Evolutionary conservation across 30 jellyfish, hydroid and myxozoan genomes (phyloP).

Genomic region (Chironex yamaguchii): DNA sequence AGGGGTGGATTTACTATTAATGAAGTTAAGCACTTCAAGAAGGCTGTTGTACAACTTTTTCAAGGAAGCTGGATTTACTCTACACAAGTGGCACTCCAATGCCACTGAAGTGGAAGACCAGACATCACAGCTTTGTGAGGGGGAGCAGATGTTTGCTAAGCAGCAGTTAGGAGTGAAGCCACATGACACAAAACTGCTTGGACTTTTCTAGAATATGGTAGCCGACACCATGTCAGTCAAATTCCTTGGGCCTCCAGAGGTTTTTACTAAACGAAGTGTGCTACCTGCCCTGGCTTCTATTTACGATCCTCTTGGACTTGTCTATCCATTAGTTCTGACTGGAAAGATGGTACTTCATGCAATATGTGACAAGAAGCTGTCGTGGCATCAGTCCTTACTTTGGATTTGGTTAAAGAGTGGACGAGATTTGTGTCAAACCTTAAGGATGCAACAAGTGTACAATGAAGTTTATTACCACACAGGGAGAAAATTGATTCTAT

Average conservation of each 20-base stretch:
- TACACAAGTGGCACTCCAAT: constrained; percentile 76
- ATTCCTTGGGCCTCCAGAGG: constrained; percentile 26
- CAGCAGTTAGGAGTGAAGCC: constrained; percentile 50
- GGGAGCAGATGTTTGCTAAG: constrained; percentile 57
- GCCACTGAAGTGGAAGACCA: constrained; percentile 33
- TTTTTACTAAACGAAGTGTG: constrained; percentile 46
- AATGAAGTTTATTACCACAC: constrained; percentile 56
- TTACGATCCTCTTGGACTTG: constrained; percentile 73
- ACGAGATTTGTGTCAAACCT: constrained; percentile 3
- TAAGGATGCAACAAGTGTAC: constrained; percentile 38
- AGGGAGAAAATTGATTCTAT: constrained; percentile 17
- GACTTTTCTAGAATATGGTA: constrained; percentile 69
- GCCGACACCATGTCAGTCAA: constrained; percentile 50
- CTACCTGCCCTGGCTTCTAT: constrained; percentile 45
- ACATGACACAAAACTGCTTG: constrained; percentile 63
- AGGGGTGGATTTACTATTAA: constrained; percentile 15
- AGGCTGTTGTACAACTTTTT: constrained; percentile 26
- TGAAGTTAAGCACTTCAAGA: constrained; percentile 29
- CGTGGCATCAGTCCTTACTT: constrained; percentile 67
- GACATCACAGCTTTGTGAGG: not conserved
- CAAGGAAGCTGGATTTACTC: constrained; percentile 47
- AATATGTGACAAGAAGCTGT: constrained; percentile 62
- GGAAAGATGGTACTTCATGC: constrained; percentile 55
- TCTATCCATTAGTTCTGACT: constrained; percentile 43
- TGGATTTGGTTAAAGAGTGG: constrained; percentile 53